phyloP scores from a whole-genome alignment of 2,113 vertebrate genomes.

The Grallaria varia region DNA sequence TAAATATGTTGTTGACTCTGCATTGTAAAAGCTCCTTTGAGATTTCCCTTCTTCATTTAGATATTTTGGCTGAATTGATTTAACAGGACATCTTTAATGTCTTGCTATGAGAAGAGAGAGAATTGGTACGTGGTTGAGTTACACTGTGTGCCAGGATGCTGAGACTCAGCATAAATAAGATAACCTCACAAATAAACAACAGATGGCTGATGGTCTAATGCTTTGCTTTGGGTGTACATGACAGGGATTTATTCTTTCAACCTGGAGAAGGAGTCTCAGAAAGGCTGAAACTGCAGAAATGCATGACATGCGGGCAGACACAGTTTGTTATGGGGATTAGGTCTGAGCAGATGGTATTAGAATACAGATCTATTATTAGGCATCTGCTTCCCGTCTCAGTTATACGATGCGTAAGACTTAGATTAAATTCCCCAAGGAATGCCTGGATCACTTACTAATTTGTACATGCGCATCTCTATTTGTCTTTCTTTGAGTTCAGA shows the following conservation, averaged over 20 bases:
- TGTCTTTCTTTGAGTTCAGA: not conserved
- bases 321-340: slow-evolving; percentile 7
- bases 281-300: slow-evolving; percentile 62
- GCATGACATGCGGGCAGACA: not conserved
- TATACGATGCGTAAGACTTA: not conserved
- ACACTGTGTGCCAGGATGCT: not conserved
- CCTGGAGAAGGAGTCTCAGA: slow-evolving; percentile 15
- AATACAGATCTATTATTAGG: slow-evolving; percentile 58
- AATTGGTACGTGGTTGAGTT: not conserved
- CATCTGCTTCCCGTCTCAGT: slow-evolving; percentile 50
- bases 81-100: slow-evolving; percentile 28
- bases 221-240: slow-evolving; percentile 37
- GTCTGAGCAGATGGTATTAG: slow-evolving; percentile 53
- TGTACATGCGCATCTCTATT: not conserved
- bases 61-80: slow-evolving; percentile 38
- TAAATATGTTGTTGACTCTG: slow-evolving; percentile 19
- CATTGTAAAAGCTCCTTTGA: slow-evolving; percentile 17
- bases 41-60: slow-evolving; percentile 14
- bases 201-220: slow-evolving; percentile 52
- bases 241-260: slow-evolving; percentile 52
- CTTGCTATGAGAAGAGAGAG: not conserved
- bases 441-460: slow-evolving; percentile 1
- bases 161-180: slow-evolving; percentile 40
- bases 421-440: slow-evolving; percentile 29
- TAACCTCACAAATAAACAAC: slow-evolving; percentile 59